Evolutionary conservation across 2,888 invertebrate species (phyloP).

Genomic region (Deilephila porcellus): DNA sequence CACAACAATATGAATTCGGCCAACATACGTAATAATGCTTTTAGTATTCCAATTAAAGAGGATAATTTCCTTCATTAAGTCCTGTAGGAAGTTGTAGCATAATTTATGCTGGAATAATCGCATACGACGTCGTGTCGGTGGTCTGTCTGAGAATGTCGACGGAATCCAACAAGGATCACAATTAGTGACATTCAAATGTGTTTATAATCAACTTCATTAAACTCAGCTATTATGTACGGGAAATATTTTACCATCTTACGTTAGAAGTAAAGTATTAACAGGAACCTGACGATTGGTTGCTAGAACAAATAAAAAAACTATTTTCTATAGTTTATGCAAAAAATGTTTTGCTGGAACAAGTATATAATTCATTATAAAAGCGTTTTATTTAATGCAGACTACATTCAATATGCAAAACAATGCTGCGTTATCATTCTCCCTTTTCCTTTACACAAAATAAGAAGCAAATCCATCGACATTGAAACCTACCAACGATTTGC

Average conservation of each 20-base stretch:
- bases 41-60: background rate
- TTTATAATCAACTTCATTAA: background rate
- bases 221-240: background rate
- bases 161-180: background rate
- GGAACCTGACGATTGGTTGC: background rate
- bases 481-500: conserved; percentile 16
- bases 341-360: too few relatives aligned
- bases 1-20: background rate
- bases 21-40: background rate
- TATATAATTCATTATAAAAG: too few relatives aligned
- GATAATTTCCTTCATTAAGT: conserved; percentile 6
- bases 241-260: too few relatives aligned
- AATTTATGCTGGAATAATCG: background rate
- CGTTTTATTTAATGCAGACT: too few relatives aligned
- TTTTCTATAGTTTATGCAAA: too few relatives aligned
- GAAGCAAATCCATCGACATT: background rate
- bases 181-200: background rate
- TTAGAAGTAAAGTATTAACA: background rate
- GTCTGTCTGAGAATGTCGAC: background rate
- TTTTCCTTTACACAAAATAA: too few relatives aligned
- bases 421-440: too few relatives aligned
- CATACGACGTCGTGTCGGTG: background rate
- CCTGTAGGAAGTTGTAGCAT: background rate
- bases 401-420: too few relatives aligned
- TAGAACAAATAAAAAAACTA: too few relatives aligned